Conservation (phyloP, 2,888 invertebrate species). For the Pocota personata region DNA sequence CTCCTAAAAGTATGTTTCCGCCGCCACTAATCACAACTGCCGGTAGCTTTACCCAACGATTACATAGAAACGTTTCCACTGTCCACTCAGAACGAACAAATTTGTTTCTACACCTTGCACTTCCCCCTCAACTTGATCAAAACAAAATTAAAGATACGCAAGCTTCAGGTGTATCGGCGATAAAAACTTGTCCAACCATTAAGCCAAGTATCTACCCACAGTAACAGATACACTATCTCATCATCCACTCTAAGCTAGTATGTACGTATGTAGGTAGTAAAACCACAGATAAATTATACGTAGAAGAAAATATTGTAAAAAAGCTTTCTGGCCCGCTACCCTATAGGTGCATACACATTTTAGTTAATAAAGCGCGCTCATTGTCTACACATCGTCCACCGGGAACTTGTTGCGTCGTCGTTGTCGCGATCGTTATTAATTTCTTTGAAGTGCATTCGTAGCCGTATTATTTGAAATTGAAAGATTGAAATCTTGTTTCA, state of each 20-base stretch:
- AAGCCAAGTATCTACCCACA: conserved; percentile 1
- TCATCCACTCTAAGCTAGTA: not conserved
- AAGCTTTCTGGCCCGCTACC: conserved; percentile 37
- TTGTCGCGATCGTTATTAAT: conserved; percentile 35
- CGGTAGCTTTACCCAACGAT: not conserved
- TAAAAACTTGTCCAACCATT: conserved; percentile 1
- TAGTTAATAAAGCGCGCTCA: conserved; percentile 46
- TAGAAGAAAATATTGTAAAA: not conserved
- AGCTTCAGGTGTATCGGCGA: conserved; percentile 2
- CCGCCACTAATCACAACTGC: not conserved
- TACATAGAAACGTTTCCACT: not conserved
- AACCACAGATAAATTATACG: not conserved
- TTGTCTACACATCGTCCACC: conserved; percentile 29
- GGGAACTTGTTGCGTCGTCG: conserved; percentile 21
- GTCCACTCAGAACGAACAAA: not conserved
- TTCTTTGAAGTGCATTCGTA: not conserved
- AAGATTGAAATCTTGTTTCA: not conserved
- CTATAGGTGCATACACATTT: conserved; percentile 29
- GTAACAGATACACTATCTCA: not conserved
- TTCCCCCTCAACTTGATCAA: not conserved
- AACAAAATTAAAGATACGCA: not conserved
- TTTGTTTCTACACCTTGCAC: too few relatives aligned
- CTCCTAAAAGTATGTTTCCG: conserved; percentile 7
- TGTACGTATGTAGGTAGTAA: not conserved
- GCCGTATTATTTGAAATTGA: not conserved